Conservation (phyloP, 2,797 vertebrate genomes). For the Meda fulgida region DNA sequence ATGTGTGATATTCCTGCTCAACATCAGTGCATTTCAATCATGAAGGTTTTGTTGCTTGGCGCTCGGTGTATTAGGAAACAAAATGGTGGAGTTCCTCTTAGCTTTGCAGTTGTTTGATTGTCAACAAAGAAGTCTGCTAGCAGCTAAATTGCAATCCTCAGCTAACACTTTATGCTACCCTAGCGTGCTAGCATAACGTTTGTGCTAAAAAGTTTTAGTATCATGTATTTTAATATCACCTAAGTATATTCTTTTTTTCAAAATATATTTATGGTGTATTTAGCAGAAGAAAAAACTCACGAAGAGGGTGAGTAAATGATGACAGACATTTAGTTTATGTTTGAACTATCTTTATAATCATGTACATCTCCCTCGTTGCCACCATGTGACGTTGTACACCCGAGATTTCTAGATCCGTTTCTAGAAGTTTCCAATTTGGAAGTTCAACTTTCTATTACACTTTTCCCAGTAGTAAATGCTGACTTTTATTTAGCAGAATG, state of each 20-base stretch:
- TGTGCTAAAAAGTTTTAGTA: neutral
- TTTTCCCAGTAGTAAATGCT: neutral
- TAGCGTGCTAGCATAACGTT: neutral
- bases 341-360: neutral
- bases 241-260: neutral
- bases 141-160: neutral
- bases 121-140: neutral
- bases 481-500: neutral
- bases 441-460: neutral
- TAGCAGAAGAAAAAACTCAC: neutral
- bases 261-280: neutral
- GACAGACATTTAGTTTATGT: neutral
- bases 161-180: slow-evolving; percentile 2
- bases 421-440: neutral
- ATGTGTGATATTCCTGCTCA: neutral
- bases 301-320: neutral
- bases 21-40: neutral
- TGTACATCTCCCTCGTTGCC: neutral
- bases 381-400: neutral
- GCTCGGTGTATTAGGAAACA: neutral
- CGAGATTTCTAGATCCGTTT: neutral
- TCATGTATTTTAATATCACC: neutral
- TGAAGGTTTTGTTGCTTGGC: neutral
- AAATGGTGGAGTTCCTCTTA: slow-evolving; percentile 1
- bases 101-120: slow-evolving; percentile 1